phyloP scores from a whole-genome alignment of 2,888 invertebrate species.

The Branchinecta sandiegonensis region DNA sequence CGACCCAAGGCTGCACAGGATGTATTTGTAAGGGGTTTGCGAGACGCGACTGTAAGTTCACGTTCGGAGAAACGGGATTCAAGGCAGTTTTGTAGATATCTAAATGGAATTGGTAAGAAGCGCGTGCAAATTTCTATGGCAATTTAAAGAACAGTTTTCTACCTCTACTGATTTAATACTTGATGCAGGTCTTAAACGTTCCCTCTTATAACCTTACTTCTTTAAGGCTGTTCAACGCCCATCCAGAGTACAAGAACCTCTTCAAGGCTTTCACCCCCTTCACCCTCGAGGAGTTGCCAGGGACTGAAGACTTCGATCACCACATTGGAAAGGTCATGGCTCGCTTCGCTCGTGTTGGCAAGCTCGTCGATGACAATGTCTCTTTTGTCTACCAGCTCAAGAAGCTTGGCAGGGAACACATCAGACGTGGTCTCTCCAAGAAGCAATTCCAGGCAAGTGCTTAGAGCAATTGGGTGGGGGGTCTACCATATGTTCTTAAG shows the following conservation, averaged over 20 bases:
- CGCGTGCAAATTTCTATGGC: too few species aligned
- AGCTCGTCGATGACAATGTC: background rate
- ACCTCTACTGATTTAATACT: too few species aligned
- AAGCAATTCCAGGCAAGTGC: constrained; percentile 10
- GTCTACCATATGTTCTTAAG: too few species aligned
- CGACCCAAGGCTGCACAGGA: too few species aligned
- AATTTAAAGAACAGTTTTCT: too few species aligned
- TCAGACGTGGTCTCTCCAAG: constrained; percentile 9
- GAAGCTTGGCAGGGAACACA: constrained; percentile 12
- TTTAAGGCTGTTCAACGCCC: background rate
- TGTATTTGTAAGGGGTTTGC: too few species aligned
- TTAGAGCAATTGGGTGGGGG: background rate
- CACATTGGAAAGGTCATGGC: background rate
- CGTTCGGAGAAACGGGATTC: too few species aligned
- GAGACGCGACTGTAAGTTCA: too few species aligned
- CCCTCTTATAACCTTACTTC: background rate
- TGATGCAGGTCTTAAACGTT: too few species aligned
- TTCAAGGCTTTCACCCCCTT: background rate
- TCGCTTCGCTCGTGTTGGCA: background rate
- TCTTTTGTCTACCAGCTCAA: background rate
- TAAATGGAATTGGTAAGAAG: too few species aligned
- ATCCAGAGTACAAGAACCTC: constrained; percentile 11
- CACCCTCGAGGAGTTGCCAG: background rate
- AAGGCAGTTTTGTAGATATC: too few species aligned
- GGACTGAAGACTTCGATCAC: background rate